Conservation (phyloP, 2,113 vertebrate genomes). For the Crotalus helleri region DNA sequence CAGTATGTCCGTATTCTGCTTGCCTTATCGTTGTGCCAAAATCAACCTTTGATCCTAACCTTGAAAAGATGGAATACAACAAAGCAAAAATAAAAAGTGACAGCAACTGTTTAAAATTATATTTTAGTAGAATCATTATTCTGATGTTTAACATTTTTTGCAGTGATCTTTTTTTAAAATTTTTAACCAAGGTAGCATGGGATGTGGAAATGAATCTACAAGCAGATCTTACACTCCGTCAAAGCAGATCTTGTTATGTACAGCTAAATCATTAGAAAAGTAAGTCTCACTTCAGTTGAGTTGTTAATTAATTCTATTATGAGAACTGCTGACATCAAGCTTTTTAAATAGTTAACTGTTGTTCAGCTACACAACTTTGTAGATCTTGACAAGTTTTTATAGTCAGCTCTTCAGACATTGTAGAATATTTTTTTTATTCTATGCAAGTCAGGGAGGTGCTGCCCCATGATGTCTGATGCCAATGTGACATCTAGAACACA, state of each 20-base stretch:
- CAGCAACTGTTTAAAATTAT: not conserved
- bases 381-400: not conserved
- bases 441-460: not conserved
- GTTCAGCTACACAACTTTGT: not conserved
- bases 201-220: constrained; percentile 35
- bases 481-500: not conserved
- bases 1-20: not conserved
- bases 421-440: not conserved
- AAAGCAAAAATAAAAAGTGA: constrained; percentile 3
- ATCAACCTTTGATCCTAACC: not conserved
- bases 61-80: not conserved
- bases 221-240: constrained; percentile 36
- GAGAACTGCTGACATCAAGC: not conserved
- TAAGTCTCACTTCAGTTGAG: constrained; percentile 43
- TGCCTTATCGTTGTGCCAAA: not conserved
- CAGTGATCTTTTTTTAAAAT: not conserved
- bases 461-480: not conserved
- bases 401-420: not conserved
- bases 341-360: constrained; percentile 1
- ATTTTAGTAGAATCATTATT: not conserved
- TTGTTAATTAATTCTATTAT: constrained; percentile 27
- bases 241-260: constrained; percentile 42
- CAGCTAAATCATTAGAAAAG: constrained; percentile 51
- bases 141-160: constrained; percentile 19
- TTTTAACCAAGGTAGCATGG: constrained; percentile 43